A percentile compares a stretch with the other conserved stretches of the same genome.
Conservation (phyloP, 23 tunicate genomes). For the Phallusia fumigata region DNA sequence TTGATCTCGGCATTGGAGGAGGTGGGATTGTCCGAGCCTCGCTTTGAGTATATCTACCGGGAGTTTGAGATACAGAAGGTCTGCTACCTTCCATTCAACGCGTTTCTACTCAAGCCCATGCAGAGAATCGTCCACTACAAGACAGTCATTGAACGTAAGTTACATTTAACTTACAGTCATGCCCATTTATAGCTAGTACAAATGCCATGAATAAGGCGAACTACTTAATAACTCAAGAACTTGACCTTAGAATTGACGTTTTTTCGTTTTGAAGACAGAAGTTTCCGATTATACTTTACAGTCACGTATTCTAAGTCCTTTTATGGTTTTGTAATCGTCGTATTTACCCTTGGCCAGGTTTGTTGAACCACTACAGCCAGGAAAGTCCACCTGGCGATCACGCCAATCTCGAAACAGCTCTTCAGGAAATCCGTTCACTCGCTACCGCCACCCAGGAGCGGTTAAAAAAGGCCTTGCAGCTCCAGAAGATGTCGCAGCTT, state of each 20-base stretch:
- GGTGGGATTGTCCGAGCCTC: slow-evolving; percentile 42
- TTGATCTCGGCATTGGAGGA: slow-evolving; percentile 55
- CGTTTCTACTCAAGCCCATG: slow-evolving; percentile 95
- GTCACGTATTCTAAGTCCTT: too few species aligned
- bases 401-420: slow-evolving; percentile 26
- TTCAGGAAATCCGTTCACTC: slow-evolving; percentile 32
- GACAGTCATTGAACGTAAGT: slow-evolving; percentile 61
- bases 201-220: too few species aligned
- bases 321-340: too few species aligned
- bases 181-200: too few species aligned
- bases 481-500: slow-evolving; percentile 91
- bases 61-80: slow-evolving; percentile 85
- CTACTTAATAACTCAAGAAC: too few species aligned
- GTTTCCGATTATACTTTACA: too few species aligned
- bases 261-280: too few species aligned
- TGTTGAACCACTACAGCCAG: slow-evolving; percentile 9
- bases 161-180: not conserved
- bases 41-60: slow-evolving; percentile 63
- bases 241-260: too few species aligned
- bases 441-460: slow-evolving; percentile 45
- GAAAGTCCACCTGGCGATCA: not conserved
- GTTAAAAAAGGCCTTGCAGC: slow-evolving; percentile 63
- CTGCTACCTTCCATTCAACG: slow-evolving; percentile 90
- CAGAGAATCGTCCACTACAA: slow-evolving; percentile 81
- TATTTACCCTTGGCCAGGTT: not conserved